phyloP scores from a whole-genome alignment of 2,113 vertebrate genomes.

The Gracilinanus agilis region DNA sequence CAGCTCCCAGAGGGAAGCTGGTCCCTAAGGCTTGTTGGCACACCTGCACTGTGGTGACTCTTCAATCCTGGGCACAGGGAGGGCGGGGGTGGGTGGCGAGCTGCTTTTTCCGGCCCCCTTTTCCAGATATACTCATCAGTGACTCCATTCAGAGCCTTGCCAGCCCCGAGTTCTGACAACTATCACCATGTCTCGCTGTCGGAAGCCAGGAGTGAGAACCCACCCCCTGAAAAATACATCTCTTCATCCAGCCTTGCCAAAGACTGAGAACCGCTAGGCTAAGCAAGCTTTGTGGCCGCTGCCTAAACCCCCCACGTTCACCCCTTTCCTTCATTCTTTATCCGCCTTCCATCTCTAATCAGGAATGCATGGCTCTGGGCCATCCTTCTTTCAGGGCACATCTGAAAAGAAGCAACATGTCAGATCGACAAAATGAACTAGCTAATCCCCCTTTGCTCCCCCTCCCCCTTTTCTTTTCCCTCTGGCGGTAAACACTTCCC shows the following conservation, averaged over 20 bases:
- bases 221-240: neutral
- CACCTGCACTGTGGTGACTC: neutral
- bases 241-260: neutral
- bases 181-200: constrained; percentile 24
- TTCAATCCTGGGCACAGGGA: neutral
- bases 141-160: neutral
- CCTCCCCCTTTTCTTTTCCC: constrained; percentile 37
- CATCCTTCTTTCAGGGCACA: constrained; percentile 44
- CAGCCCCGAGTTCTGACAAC: constrained; percentile 34
- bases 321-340: constrained; percentile 34
- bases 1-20: neutral
- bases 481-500: constrained; percentile 57
- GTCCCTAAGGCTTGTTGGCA: neutral
- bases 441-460: constrained; percentile 8
- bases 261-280: constrained; percentile 12
- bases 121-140: neutral
- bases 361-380: constrained; percentile 57
- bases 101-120: neutral
- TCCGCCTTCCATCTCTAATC: constrained; percentile 65
- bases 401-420: constrained; percentile 56
- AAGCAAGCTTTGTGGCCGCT: constrained; percentile 45
- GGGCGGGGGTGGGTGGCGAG: neutral
- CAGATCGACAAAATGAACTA: constrained; percentile 71
- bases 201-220: neutral
- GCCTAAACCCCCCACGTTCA: constrained; percentile 37